Conservation (phyloP, 2,888 invertebrate species). For the Rhagonycha lutea region DNA sequence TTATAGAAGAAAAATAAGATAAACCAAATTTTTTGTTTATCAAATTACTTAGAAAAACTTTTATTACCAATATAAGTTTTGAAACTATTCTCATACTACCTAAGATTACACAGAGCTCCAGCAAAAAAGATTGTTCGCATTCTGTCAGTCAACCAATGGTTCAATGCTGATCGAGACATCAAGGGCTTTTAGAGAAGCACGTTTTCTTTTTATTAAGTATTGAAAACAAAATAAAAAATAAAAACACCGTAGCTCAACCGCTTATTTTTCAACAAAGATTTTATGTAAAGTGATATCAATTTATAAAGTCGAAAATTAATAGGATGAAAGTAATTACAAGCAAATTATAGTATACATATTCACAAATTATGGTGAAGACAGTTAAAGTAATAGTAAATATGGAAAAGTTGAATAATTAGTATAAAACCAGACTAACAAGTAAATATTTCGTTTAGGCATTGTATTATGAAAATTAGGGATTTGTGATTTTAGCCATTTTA, state of each 20-base stretch:
- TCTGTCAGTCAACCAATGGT: background rate
- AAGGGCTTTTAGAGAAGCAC: background rate
- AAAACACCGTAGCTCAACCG: background rate
- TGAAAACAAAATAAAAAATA: background rate
- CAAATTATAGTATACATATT: no score
- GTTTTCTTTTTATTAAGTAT: background rate
- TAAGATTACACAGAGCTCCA: background rate
- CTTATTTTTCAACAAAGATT: background rate
- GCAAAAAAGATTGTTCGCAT: background rate
- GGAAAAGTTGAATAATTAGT: no score
- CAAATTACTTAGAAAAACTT: background rate
- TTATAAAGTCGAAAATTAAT: no score
- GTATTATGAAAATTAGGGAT: no score
- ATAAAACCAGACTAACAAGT: no score
- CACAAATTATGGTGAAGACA: no score
- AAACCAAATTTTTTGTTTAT: background rate
- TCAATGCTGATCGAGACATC: background rate
- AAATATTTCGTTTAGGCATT: no score
- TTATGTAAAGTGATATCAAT: background rate
- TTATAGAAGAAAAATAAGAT: background rate
- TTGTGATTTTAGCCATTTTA: no score
- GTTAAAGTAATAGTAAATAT: no score
- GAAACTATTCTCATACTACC: background rate
- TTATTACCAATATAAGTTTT: background rate
- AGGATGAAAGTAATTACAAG: no score